Evolutionary conservation across 2,113 vertebrate species (phyloP), one percentile per base, ranked within the genome.

Genomic region (Delphinus delphis): DNA sequence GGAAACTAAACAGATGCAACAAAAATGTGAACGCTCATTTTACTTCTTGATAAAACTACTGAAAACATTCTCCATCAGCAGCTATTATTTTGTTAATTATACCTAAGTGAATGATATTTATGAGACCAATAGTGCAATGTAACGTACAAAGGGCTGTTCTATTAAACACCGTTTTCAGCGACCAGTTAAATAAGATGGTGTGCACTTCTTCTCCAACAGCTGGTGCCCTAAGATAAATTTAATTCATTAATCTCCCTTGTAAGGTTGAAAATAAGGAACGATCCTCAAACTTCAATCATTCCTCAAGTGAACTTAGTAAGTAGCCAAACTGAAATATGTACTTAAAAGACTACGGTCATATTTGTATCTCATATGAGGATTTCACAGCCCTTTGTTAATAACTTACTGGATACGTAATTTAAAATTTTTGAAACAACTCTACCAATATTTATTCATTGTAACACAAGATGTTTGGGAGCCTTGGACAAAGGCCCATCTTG

Each of bases 261-360:
- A 89, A 90, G 74, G 82, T 82, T 93, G 83, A 84, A 96, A 91
- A 85, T 60, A 93, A 88, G 82, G 28, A 91, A 47, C 65, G 77
- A 67, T 11, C 53, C 21, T 38, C 89, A 81, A 88, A 60, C 20
- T 58, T 86, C 36, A 95, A 53, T 55, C 18, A 23, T 36, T 90
- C 31, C 74, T 83, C 80, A 63, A 76, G 62, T 53, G 53, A 86
- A 53, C 20, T 85, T 65, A 79, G 53, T 47, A 79, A 83, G 41
- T 44, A 33, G 60, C 33, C 63, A 50, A 80, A 68, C 21, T 20
- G 63, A 96, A 95, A 88, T 50, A 38, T 11, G 5, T 82, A 55
- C 93, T 96, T 80, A 81, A 96, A 87, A 4, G 50, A 90, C 21
- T 36, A 21, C 79, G 70, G 63, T 85, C 44, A 38, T 33, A 73